phyloP scores from a whole-genome alignment of 2,797 vertebrate species.

The Girardinus metallicus region DNA sequence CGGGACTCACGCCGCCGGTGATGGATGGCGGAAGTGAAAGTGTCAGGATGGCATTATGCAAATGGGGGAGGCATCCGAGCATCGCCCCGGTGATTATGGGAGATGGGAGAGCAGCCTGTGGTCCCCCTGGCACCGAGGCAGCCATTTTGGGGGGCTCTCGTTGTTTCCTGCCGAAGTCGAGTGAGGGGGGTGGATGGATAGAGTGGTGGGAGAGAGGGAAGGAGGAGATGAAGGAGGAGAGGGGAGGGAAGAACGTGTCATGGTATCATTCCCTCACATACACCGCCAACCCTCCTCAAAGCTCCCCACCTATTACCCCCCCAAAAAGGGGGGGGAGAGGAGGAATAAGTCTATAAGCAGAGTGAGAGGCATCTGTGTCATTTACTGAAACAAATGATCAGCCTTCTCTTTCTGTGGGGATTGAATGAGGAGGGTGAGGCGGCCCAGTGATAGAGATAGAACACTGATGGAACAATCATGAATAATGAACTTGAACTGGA shows the following conservation, averaged over 20 bases:
- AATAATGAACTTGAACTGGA: conserved; percentile 79
- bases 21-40: conserved; percentile 95
- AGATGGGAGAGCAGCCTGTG: conserved; percentile 89
- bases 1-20: conserved; percentile 84
- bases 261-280: conserved; percentile 80
- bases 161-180: conserved; percentile 61
- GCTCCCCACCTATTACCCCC: conserved; percentile 28
- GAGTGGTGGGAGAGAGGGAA: conserved; percentile 40
- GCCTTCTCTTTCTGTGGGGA: conserved; percentile 64
- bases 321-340: conserved; percentile 63
- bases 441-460: conserved; percentile 70
- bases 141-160: conserved; percentile 86
- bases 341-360: conserved; percentile 78
- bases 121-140: conserved; percentile 94
- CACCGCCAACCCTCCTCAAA: conserved; percentile 58
- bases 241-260: conserved; percentile 75
- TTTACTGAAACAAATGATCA: conserved; percentile 81
- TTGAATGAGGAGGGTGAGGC: conserved; percentile 71
- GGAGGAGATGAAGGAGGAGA: conserved; percentile 63
- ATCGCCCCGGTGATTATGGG: conserved; percentile 96
- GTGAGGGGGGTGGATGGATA: conserved; percentile 29
- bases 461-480: conserved; percentile 78
- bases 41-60: conserved; percentile 98
- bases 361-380: conserved; percentile 82
- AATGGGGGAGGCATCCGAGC: conserved; percentile 93